These are phyloP conservation scores for Drosophila sturtevanti DNA, from an alignment of 1,140 invertebrate species.

Conservation along the genomic window DNA sequence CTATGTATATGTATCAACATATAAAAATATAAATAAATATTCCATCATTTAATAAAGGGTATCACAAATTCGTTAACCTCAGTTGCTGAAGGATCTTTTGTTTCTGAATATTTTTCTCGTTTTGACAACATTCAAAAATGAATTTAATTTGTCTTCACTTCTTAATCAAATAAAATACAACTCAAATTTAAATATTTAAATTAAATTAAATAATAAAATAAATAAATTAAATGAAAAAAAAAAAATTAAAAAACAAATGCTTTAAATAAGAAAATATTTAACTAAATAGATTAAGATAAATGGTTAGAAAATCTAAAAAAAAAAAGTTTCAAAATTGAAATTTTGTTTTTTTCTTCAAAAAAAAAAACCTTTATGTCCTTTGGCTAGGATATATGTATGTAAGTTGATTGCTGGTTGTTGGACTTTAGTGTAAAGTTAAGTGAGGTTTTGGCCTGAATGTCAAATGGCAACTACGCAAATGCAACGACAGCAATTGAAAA, in stretches of 20 bases:
- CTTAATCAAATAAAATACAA: not conserved
- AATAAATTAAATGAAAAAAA: not conserved
- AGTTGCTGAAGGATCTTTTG: not conserved
- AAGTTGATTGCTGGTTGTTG: not conserved
- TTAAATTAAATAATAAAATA: no score
- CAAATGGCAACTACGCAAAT: constrained; percentile 36
- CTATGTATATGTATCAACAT: no score
- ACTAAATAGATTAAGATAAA: not conserved
- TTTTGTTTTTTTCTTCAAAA: not conserved
- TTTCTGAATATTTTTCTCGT: not conserved
- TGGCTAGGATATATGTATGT: constrained; percentile 2
- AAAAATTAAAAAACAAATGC: no score
- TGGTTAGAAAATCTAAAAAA: not conserved
- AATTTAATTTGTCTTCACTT: constrained; percentile 5
- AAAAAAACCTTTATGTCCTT: not conserved
- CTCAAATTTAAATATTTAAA: no score
- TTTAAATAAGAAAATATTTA: no score
- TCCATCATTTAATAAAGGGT: not conserved
- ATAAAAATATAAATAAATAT: not conserved
- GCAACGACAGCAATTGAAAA: constrained; percentile 70
- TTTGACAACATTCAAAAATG: not conserved
- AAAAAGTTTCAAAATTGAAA: no score
- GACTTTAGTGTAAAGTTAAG: constrained; percentile 18
- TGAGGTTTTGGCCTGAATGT: constrained; percentile 41
- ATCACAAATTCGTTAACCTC: not conserved